A percentile compares a stretch with the other conserved stretches of the same genome.
phyloP scores from a whole-genome alignment of 64 coral and sea anemone species.

The Actinia tenebrosa region DNA sequence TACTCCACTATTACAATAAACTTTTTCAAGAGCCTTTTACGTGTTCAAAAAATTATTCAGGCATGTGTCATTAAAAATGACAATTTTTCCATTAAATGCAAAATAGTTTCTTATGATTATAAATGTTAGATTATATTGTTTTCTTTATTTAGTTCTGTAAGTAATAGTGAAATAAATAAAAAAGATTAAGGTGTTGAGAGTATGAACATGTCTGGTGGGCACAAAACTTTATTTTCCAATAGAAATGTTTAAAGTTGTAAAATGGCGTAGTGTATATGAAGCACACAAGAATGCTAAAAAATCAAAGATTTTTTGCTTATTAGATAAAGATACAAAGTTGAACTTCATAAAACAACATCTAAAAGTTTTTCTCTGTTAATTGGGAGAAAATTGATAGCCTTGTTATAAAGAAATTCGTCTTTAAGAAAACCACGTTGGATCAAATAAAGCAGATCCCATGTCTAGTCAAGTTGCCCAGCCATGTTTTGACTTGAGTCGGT shows the following conservation, averaged over 20 bases:
- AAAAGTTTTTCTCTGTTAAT: not conserved
- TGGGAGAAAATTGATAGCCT: not conserved
- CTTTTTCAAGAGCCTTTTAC: not conserved
- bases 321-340: not conserved
- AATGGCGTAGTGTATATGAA: not conserved
- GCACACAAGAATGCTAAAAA: not conserved
- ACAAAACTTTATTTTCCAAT: not conserved
- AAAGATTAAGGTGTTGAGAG: not conserved
- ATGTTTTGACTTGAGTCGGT: not conserved
- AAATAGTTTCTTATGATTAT: not conserved
- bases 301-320: not conserved
- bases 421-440: not conserved
- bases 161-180: not conserved
- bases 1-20: not conserved
- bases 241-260: constrained; percentile 5
- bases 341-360: not conserved
- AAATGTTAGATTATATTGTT: not conserved
- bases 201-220: not conserved
- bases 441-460: constrained; percentile 1
- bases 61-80: not conserved
- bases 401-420: not conserved
- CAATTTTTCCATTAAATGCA: not conserved
- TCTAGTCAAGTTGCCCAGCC: not conserved
- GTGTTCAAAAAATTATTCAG: not conserved
- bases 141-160: not conserved